Conservation (phyloP, 2,888 invertebrate genomes). For the Mesorhabditis sp. region DNA sequence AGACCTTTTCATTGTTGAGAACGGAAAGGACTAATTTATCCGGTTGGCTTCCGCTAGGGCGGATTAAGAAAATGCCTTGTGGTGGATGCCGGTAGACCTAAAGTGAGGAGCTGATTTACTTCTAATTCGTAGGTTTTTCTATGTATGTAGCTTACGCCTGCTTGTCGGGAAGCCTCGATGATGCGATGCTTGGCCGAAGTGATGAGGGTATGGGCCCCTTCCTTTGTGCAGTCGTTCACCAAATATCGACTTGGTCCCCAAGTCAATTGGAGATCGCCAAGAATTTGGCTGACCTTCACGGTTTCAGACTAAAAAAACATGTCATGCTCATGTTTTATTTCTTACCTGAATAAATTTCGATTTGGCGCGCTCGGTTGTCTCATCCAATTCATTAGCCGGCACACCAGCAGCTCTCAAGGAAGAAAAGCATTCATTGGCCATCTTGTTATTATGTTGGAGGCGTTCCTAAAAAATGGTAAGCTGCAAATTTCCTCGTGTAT, state of each 20-base stretch:
- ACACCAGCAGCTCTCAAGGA: slow-evolving; percentile 10
- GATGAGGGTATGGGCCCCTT: slow-evolving; percentile 24
- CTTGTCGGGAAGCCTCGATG: slow-evolving; percentile 46
- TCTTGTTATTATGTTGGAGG: neutral
- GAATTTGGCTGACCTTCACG: slow-evolving; percentile 19
- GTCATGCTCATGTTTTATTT: slow-evolving; percentile 9
- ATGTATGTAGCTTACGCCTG: slow-evolving; percentile 11
- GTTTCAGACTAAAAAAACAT: neutral
- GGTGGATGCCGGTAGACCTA: slow-evolving; percentile 15
- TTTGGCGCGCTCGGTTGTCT: slow-evolving; percentile 14
- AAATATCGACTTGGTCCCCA: slow-evolving; percentile 30
- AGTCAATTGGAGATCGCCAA: slow-evolving; percentile 22
- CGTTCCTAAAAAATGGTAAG: neutral
- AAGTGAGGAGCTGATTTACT: neutral
- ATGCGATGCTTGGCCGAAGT: slow-evolving; percentile 61
- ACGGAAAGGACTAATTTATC: slow-evolving; percentile 33
- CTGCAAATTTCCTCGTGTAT: neutral
- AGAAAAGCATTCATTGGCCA: slow-evolving; percentile 8
- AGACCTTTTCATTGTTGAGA: slow-evolving; percentile 28
- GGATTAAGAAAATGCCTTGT: slow-evolving; percentile 89
- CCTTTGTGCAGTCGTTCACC: slow-evolving; percentile 30
- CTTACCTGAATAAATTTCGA: slow-evolving; percentile 14
- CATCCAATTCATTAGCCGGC: slow-evolving; percentile 9
- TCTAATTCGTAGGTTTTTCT: neutral
- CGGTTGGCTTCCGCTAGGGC: slow-evolving; percentile 61